phyloP scores from a whole-genome alignment of 2,888 invertebrate species.

The Lasioglossum marginatum region DNA sequence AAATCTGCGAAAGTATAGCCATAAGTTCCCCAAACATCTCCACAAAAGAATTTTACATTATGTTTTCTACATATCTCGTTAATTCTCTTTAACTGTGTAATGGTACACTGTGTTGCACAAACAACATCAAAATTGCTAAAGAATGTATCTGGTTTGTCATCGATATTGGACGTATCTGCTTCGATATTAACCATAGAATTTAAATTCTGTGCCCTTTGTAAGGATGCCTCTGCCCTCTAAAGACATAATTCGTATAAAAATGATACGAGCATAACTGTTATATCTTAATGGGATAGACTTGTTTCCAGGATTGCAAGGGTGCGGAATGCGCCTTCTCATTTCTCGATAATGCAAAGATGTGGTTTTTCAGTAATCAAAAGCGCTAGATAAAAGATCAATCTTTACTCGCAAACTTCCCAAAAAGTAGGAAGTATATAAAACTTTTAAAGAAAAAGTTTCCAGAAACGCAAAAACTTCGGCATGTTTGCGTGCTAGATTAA shows the following conservation, averaged over 20 bases:
- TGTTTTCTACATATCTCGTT: constrained; percentile 91
- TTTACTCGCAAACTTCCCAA: no score
- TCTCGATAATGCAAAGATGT: no score
- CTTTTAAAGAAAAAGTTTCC: no score
- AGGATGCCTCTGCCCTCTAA: constrained; percentile 93
- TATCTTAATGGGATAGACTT: neutral
- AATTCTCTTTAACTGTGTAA: constrained; percentile 90
- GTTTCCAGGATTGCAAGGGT: no score
- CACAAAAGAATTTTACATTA: constrained; percentile 93
- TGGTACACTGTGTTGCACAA: constrained; percentile 91
- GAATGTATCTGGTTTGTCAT: constrained; percentile 89
- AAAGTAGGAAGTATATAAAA: no score
- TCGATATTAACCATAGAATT: constrained; percentile 97
- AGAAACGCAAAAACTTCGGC: no score
- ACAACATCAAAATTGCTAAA: constrained; percentile 93
- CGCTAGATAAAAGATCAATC: no score
- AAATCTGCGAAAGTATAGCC: constrained; percentile 97
- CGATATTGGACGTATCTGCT: constrained; percentile 88
- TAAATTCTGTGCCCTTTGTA: constrained; percentile 91
- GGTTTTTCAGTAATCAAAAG: no score
- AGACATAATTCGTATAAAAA: constrained; percentile 48
- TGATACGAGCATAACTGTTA: neutral
- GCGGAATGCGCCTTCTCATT: no score
- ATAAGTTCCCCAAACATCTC: constrained; percentile 97
- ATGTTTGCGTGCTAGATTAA: no score